Conservation (phyloP, 2,888 invertebrate species). For the Sepioteuthis lessoniana region DNA sequence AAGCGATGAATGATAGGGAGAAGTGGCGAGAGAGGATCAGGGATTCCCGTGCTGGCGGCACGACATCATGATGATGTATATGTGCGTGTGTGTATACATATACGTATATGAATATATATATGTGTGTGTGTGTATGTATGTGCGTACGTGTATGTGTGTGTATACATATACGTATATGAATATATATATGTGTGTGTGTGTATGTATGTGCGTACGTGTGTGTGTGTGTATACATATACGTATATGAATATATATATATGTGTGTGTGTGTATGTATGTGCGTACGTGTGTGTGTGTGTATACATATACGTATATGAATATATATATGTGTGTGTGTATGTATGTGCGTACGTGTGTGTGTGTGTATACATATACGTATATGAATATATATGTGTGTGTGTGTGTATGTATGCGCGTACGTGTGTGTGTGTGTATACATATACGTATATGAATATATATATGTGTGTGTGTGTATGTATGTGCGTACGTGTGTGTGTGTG, state of each 20-base stretch:
- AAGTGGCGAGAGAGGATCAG: too few species aligned
- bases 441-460: neutral
- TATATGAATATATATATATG: neutral
- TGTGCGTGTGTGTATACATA: neutral
- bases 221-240: neutral
- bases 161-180: neutral
- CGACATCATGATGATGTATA: too few species aligned
- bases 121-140: too few species aligned
- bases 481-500: too few species aligned
- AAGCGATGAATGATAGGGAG: too few species aligned
- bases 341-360: too few species aligned
- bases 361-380: too few species aligned
- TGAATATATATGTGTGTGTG: too few species aligned
- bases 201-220: neutral
- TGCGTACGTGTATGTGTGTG: neutral
- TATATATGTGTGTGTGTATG: too few species aligned
- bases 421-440: too few species aligned
- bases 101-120: neutral
- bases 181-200: neutral
- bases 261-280: neutral
- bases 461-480: neutral
- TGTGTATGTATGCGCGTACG: too few species aligned
- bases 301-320: neutral
- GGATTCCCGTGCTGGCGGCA: too few species aligned
- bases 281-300: neutral